Base-by-base conservation (phyloP, 2,113 vertebrate species). In the Rousettus leschenaultii region DNA sequence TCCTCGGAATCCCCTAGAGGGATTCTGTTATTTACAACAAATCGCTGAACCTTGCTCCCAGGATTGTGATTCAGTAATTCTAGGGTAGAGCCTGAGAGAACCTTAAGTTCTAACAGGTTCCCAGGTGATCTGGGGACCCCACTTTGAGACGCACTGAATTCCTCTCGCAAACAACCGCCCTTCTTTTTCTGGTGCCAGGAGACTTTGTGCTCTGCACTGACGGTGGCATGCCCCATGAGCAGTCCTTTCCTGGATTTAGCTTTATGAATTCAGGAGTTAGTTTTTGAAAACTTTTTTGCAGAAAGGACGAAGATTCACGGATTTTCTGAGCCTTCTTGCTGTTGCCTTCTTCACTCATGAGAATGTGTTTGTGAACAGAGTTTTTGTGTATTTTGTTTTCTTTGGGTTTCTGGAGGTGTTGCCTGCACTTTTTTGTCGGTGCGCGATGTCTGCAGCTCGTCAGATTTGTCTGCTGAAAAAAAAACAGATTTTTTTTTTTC, bases 101-200 rank as follows among this genome's bases (percentile, higher is more conserved):
- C 9, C 4, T 13, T 11, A 16, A 2, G 53, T 80, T 82, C 38
- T 6, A 15, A 22, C 16, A 63, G n/a, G 43, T 8, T 51, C 66
- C 55, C 2, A 26, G 19, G n/a, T 28, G 63, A 38, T 43, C 65
- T 24, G 19, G 35, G 63, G 5, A 53, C n/a, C 33, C 35, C 48
- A 18, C 35, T 61, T 48, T 35, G 40, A 74, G 77, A 93, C 40
- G 21, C 59, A 24, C 51, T 45, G 66, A 15, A 15, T 51, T 55
- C 4, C 2, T 30, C 1, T n/a, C 26, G 13, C 7, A 22, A 7
- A 35, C 15, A 21, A 1, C 24, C 0, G 0, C 38, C 9, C 43
- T 48, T 59, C 11, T 48, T 7, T 12, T 3, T 7, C 24, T 16
- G 35, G 57, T 77, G 59, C 53, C 38, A 2, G 21, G 71, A 33